These are phyloP conservation scores for Lophius americanus DNA, from an alignment of 2,797 vertebrate genomes.

Conservation along the genomic window DNA sequence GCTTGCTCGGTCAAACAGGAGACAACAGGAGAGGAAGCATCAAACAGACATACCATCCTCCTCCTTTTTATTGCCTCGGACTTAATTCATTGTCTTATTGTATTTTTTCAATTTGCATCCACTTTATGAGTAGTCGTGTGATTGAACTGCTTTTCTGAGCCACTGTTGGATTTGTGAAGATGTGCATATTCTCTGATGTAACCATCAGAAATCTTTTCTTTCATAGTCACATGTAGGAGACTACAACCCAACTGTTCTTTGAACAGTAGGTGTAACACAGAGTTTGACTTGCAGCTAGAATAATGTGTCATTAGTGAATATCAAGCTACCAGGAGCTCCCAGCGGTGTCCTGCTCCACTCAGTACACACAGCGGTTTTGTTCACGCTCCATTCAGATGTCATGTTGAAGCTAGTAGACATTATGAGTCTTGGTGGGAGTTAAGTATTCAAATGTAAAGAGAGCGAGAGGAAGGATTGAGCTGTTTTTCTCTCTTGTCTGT, in stretches of 20 bases:
- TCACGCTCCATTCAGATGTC: constrained; percentile 64
- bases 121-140: too few relatives aligned
- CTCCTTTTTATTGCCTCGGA: too few relatives aligned
- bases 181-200: too few relatives aligned
- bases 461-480: constrained; percentile 31
- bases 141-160: too few relatives aligned
- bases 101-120: too few relatives aligned
- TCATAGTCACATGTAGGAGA: constrained; percentile 8
- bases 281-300: constrained; percentile 55
- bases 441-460: constrained; percentile 49
- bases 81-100: too few relatives aligned
- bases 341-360: constrained; percentile 30
- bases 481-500: constrained; percentile 66
- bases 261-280: constrained; percentile 43
- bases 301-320: constrained; percentile 73
- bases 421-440: constrained; percentile 50
- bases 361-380: constrained; percentile 45
- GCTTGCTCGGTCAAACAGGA: constrained; percentile 11
- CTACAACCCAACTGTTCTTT: constrained; percentile 7
- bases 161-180: too few relatives aligned
- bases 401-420: constrained; percentile 55
- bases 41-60: background rate
- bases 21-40: constrained; percentile 22
- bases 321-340: constrained; percentile 46
- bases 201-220: constrained; percentile 9